Percentiles rank a stretch among this genome's conserved stretches.
Evolutionary conservation across 2,113 vertebrate genomes (phyloP).

Genomic region (Halichoerus grypus): DNA sequence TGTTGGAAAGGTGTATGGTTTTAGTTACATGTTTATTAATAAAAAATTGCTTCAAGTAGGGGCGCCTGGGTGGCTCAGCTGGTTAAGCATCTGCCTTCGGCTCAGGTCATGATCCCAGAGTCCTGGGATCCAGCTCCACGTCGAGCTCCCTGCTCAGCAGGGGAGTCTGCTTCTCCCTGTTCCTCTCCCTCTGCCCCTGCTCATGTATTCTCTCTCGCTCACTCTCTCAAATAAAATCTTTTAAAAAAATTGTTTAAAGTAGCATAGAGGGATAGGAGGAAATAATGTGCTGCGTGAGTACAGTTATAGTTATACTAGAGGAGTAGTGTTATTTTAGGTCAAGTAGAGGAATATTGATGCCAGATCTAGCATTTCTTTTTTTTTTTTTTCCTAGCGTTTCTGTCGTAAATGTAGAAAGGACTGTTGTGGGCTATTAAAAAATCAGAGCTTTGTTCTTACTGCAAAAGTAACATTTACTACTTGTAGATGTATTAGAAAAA

Average conservation of each 20-base stretch:
- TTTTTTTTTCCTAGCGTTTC: neutral
- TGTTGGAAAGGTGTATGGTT: conserved; percentile 26
- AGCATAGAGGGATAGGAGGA: neutral
- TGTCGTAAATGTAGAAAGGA: conserved; percentile 42
- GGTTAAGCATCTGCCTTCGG: too few relatives aligned
- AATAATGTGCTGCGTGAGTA: neutral
- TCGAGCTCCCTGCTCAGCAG: too few relatives aligned
- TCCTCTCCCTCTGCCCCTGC: too few relatives aligned
- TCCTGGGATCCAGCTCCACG: too few relatives aligned
- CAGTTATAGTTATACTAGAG: neutral
- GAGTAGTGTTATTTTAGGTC: neutral
- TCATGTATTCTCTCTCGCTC: too few relatives aligned
- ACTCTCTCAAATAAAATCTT: too few relatives aligned
- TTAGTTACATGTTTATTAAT: conserved; percentile 29
- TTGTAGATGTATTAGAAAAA: conserved; percentile 11
- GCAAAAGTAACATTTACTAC: conserved; percentile 39
- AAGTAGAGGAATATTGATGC: neutral
- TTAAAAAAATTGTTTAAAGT: neutral
- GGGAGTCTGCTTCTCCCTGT: too few relatives aligned
- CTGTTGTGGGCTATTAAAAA: conserved; percentile 54
- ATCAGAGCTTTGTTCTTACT: neutral
- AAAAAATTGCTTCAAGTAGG: neutral
- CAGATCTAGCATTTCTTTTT: conserved; percentile 21
- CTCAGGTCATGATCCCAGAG: too few relatives aligned
- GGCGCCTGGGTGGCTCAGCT: too few relatives aligned